Percentiles rank a stretch among this genome's conserved stretches.
Evolutionary conservation across 2,888 invertebrate genomes (phyloP).

Genomic region (Tenthredo distinguenda): DNA sequence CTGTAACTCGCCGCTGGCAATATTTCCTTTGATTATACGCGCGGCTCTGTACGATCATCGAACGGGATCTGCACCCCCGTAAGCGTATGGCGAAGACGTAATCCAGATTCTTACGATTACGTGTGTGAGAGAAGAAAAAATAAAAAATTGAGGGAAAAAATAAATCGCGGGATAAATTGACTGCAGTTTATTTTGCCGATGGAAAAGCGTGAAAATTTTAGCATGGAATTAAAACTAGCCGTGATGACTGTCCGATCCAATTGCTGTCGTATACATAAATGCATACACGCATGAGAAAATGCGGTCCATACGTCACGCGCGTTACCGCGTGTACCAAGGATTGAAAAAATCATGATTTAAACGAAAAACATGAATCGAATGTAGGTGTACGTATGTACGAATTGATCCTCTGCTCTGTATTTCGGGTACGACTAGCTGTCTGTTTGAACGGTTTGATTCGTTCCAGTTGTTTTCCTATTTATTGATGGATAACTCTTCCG

Average conservation of each 20-base stretch:
- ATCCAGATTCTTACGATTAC: slow-evolving; percentile 16
- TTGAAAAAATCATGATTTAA: slow-evolving; percentile 37
- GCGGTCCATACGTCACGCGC: slow-evolving; percentile 26
- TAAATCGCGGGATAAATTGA: not conserved
- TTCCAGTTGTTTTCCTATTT: slow-evolving; percentile 36
- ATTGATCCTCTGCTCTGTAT: not conserved
- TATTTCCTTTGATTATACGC: slow-evolving; percentile 10
- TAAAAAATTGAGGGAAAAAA: not conserved
- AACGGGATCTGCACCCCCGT: not conserved
- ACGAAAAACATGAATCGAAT: slow-evolving; percentile 18
- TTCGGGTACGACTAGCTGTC: slow-evolving; percentile 1
- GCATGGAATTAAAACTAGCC: not conserved
- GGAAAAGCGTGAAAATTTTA: not conserved
- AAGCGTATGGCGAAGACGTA: not conserved
- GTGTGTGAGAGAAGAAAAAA: not conserved
- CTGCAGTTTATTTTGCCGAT: not conserved
- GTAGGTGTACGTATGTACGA: no score
- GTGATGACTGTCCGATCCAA: slow-evolving; percentile 21
- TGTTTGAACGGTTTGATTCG: slow-evolving; percentile 36
- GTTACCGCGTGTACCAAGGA: not conserved
- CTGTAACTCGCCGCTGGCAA: slow-evolving; percentile 31
- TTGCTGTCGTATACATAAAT: slow-evolving; percentile 1
- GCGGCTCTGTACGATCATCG: not conserved
- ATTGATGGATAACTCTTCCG: slow-evolving; percentile 15
- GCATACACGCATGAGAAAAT: slow-evolving; percentile 12